Evolutionary conservation across 2,113 vertebrate species (phyloP), one percentile per base, ranked within the genome.

Genomic region (Chrysemys picta): DNA sequence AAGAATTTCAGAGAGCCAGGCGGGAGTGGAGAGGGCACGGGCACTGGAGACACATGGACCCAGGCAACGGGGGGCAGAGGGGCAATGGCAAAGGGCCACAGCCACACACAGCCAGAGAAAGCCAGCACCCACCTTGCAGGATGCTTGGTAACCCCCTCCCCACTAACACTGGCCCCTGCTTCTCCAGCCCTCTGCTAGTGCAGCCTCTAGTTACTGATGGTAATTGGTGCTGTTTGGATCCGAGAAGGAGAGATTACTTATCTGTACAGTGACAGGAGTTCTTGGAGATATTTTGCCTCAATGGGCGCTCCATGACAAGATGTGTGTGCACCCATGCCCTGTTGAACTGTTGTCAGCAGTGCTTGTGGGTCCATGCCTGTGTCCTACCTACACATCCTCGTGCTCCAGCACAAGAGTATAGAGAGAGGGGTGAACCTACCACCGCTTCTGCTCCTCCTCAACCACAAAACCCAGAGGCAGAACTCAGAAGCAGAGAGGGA

Each of bases 1-100:
- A 27, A 11, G 65, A 22, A 38, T 38, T 72, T 19, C 91, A 89
- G 42, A 2, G 2, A 87, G 87, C 81, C 57, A 0, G 0, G 21
- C 19, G 16, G 47, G 19, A 50, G 5, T 7, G 42, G 38, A 19
- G 47, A 12, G 24, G 25, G 24, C 75, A 16, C 3, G 75, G 75
- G 42, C 42, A 45, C 42, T 1, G 6, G 22, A 78, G 42, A 47
- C 42, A 16, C 75, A 29, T 27, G 75, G 11, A 78, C 12, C 42
- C 42, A 24, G 25, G 42, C 11, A 27, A 47, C 25, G 72, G 42
- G 75, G 59, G 11, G 25, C 59, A 31, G 29, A 62, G 29, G 59
- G 31, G 1, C 59, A 29, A 19, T 54, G 53, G 53, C 57, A 57
- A 27, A 27, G 25, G n/a, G 19, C 21, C 65, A 72, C 10, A 72